These are phyloP conservation scores for Doryteuthis pealeii DNA, from an alignment of 1,140 invertebrate genomes.

Conservation along the genomic window DNA sequence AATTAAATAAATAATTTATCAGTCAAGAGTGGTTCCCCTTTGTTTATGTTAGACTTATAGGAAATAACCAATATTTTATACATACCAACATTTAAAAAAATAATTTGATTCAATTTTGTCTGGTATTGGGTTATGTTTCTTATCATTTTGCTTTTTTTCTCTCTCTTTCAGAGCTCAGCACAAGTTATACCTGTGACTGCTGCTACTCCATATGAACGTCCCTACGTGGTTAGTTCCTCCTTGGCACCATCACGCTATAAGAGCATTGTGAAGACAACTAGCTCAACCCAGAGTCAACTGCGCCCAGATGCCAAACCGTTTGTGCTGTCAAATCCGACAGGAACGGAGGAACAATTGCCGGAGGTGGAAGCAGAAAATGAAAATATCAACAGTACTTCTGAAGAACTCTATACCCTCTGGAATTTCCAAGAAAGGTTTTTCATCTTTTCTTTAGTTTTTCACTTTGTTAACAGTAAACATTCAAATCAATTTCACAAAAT, in stretches of 20 bases:
- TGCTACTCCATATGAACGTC: constrained; percentile 33
- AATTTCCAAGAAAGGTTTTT: neutral
- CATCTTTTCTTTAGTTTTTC: too few species aligned
- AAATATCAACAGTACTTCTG: neutral
- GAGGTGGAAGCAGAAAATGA: neutral
- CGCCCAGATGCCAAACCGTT: constrained; percentile 12
- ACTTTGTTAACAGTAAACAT: neutral
- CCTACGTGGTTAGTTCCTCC: constrained; percentile 22
- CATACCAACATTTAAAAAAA: too few species aligned
- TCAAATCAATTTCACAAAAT: neutral
- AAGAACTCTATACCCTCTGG: constrained; percentile 12
- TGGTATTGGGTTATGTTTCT: too few species aligned
- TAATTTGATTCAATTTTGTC: too few species aligned
- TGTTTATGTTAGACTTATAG: too few species aligned
- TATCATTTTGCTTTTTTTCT: neutral
- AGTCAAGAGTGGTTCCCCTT: too few species aligned
- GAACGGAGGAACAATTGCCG: neutral
- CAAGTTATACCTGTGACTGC: constrained; percentile 33
- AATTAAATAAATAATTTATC: too few species aligned
- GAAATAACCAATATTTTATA: too few species aligned
- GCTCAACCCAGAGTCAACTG: constrained; percentile 11
- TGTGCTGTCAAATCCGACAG: neutral
- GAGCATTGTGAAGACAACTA: neutral
- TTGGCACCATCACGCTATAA: constrained; percentile 19
- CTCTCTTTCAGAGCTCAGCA: neutral